phyloP scores from a whole-genome alignment of 2,113 vertebrate genomes.

The Maccullochella peelii region DNA sequence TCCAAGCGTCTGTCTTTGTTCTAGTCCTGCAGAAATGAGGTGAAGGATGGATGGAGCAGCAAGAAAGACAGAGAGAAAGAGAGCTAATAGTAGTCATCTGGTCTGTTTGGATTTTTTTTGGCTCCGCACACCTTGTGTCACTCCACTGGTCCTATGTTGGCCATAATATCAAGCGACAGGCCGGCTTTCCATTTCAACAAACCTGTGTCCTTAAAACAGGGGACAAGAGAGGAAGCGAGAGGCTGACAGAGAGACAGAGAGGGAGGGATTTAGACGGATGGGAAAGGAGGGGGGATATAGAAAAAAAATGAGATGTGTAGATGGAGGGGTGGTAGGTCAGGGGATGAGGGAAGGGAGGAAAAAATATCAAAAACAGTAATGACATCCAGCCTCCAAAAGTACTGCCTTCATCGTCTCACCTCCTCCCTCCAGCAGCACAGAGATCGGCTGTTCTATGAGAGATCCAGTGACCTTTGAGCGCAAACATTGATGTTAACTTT shows the following conservation, averaged over 20 bases:
- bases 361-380: conserved; percentile 31
- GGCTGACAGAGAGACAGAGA: conserved; percentile 14
- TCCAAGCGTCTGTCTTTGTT: conserved; percentile 10
- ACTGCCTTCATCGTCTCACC: conserved; percentile 17
- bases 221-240: conserved; percentile 41
- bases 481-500: conserved; percentile 74
- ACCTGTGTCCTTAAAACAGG: conserved; percentile 60
- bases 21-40: conserved; percentile 29
- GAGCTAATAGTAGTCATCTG: conserved; percentile 33
- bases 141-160: conserved; percentile 45
- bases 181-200: conserved; percentile 65
- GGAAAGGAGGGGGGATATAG: conserved; percentile 40
- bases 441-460: conserved; percentile 57
- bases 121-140: conserved; percentile 58
- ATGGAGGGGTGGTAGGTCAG: conserved; percentile 32
- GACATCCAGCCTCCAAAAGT: conserved; percentile 24
- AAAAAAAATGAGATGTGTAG: conserved; percentile 65
- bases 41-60: conserved; percentile 21
- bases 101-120: conserved; percentile 22
- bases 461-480: conserved; percentile 75
- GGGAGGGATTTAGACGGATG: conserved; percentile 14
- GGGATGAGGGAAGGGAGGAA: conserved; percentile 28
- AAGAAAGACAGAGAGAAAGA: conserved; percentile 44
- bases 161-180: conserved; percentile 72
- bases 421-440: conserved; percentile 51